Percentiles rank a stretch among this genome's conserved stretches.
Evolutionary conservation across 2,888 invertebrate species (phyloP).

Genomic region (Ophioninae sp.): DNA sequence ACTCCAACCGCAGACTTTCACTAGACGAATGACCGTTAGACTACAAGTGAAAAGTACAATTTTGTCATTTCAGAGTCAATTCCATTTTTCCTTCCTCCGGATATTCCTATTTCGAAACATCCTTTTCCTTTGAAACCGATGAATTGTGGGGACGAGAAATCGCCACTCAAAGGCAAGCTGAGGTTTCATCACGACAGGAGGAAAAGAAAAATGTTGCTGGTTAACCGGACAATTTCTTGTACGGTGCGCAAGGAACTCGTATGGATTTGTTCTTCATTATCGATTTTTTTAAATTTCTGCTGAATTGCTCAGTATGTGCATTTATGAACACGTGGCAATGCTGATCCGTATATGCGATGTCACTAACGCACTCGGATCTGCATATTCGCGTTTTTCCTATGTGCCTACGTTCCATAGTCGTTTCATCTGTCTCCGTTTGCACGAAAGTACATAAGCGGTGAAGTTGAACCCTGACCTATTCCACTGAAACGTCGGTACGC

Average conservation of each 20-base stretch:
- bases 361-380: conserved; percentile 25
- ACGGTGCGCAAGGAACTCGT: neutral
- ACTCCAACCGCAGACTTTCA: no score
- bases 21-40: no score
- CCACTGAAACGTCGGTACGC: conserved; percentile 63
- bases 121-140: no score
- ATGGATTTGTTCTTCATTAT: neutral
- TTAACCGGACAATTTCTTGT: neutral
- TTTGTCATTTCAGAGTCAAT: no score
- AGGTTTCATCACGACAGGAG: no score
- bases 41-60: no score
- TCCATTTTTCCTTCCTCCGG: no score
- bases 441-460: conserved; percentile 59
- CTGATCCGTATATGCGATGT: conserved; percentile 56
- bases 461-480: conserved; percentile 73
- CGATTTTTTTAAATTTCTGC: conserved; percentile 11
- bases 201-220: conserved; percentile 4
- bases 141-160: no score
- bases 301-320: neutral
- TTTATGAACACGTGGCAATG: conserved; percentile 39
- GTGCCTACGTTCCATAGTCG: conserved; percentile 9
- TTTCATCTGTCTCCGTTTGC: conserved; percentile 65
- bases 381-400: neutral
- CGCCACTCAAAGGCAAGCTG: no score
- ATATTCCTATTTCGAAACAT: no score